Percentiles rank a stretch among this genome's conserved stretches.
Conservation (phyloP, 2,888 invertebrate species). For the Euplexia lucipara region DNA sequence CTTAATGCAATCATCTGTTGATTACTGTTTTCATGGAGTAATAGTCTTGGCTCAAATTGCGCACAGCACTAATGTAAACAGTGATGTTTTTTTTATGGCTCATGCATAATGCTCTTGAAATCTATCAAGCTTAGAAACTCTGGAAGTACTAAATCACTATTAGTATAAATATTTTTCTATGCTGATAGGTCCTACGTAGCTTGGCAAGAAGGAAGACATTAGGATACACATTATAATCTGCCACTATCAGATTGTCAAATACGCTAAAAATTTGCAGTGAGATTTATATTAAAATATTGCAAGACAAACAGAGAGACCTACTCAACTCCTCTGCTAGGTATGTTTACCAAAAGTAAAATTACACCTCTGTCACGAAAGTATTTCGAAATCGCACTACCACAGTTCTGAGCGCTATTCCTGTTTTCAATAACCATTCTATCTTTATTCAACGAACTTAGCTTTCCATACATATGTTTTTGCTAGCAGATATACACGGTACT, state of each 20-base stretch:
- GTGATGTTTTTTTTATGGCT: neutral
- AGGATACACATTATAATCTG: slow-evolving; percentile 9
- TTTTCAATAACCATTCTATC: neutral
- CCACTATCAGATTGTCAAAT: neutral
- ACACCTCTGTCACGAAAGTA: neutral
- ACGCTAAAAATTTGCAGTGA: neutral
- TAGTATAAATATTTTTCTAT: neutral
- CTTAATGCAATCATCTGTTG: neutral
- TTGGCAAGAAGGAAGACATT: slow-evolving; percentile 27
- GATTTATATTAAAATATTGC: neutral
- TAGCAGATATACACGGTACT: neutral
- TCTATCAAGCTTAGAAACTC: neutral
- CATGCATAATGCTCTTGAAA: neutral
- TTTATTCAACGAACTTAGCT: neutral
- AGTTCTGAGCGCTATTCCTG: neutral
- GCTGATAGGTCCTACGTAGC: neutral
- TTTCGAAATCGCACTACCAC: neutral
- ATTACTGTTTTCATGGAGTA: neutral
- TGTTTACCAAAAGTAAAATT: slow-evolving; percentile 12
- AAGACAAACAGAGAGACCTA: neutral
- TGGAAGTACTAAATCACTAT: neutral
- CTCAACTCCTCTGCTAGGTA: neutral
- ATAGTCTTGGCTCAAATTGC: neutral
- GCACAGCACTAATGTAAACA: neutral
- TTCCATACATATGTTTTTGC: neutral